Evolutionary conservation across 1,140 invertebrate genomes (phyloP).

Genomic region (Diabrotica virgifera): DNA sequence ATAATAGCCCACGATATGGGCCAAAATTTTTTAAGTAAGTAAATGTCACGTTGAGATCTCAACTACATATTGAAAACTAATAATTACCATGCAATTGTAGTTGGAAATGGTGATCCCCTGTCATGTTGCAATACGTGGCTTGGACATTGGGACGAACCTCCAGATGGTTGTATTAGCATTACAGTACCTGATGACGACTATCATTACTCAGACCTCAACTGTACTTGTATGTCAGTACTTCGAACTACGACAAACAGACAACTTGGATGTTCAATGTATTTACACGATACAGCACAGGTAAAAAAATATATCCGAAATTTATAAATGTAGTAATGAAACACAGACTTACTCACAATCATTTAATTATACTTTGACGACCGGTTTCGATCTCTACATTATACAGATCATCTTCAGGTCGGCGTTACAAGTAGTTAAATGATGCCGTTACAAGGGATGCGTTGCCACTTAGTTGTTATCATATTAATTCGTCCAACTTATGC

Average conservation of each 20-base stretch:
- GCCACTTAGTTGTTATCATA: too few relatives aligned
- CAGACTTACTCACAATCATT: too few relatives aligned
- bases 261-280: conserved; percentile 54
- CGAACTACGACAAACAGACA: conserved; percentile 70
- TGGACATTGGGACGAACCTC: conserved; percentile 8
- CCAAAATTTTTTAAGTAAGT: conserved; percentile 65
- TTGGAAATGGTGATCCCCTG: not conserved
- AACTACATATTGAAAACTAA: not conserved
- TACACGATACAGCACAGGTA: not conserved
- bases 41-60: conserved; percentile 47
- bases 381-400: too few relatives aligned
- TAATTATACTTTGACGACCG: too few relatives aligned
- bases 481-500: too few relatives aligned
- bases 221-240: conserved; percentile 81
- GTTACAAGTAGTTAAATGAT: too few relatives aligned
- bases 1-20: not conserved
- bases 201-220: conserved; percentile 63
- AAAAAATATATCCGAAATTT: not conserved
- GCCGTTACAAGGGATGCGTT: too few relatives aligned
- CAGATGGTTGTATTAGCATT: conserved; percentile 78
- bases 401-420: too few relatives aligned
- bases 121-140: not conserved
- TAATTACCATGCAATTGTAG: not conserved
- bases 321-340: too few relatives aligned
- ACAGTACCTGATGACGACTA: conserved; percentile 78